phyloP scores from a whole-genome alignment of 2,113 vertebrate species.

The Setophaga petechia region DNA sequence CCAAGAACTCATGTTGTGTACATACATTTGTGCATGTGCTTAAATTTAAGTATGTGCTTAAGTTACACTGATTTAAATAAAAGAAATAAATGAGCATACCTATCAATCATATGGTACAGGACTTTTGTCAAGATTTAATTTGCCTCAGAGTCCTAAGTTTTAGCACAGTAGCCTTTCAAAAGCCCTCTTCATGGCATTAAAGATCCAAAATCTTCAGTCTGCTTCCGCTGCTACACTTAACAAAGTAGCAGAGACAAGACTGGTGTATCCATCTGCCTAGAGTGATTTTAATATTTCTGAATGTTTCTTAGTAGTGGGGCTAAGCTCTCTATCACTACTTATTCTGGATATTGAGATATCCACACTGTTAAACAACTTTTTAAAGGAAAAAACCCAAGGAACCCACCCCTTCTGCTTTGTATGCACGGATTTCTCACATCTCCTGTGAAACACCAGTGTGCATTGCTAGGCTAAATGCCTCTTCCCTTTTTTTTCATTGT shows the following conservation, averaged over 20 bases:
- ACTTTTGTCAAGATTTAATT: not conserved
- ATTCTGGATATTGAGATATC: not conserved
- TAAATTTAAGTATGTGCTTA: not conserved
- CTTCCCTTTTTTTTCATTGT: constrained; percentile 22
- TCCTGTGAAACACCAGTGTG: not conserved
- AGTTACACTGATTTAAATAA: not conserved
- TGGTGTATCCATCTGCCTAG: not conserved
- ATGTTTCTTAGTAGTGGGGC: not conserved
- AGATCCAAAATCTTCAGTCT: not conserved
- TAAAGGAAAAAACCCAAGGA: not conserved
- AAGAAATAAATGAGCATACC: not conserved
- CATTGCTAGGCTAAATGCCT: constrained; percentile 15
- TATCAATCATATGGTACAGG: not conserved
- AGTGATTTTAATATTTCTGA: not conserved
- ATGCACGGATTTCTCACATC: not conserved
- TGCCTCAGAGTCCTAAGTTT: not conserved
- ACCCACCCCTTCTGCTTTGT: not conserved
- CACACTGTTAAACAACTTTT: not conserved
- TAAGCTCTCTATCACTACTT: not conserved
- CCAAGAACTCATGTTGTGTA: not conserved
- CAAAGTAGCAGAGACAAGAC: not conserved
- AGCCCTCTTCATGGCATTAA: not conserved
- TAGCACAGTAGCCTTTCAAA: not conserved
- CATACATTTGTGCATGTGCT: not conserved
- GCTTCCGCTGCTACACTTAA: not conserved